Conservation (phyloP, 2,113 vertebrate genomes). For the Struthio camelus region DNA sequence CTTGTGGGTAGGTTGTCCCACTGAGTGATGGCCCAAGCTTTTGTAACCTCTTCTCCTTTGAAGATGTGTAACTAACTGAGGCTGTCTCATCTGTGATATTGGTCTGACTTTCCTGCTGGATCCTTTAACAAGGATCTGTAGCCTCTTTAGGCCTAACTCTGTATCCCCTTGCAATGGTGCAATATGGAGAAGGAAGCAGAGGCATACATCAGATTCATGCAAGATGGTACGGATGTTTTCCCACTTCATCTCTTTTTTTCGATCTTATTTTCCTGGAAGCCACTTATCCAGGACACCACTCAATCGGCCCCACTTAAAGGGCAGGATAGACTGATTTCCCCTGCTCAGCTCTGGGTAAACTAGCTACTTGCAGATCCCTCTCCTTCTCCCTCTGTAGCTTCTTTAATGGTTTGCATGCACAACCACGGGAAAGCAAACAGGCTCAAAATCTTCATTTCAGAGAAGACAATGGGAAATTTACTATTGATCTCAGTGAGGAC, state of each 20-base stretch:
- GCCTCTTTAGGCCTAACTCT: background rate
- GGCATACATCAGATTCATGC: background rate
- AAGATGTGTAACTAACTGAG: background rate
- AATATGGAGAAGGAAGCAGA: background rate
- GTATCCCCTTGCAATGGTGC: background rate
- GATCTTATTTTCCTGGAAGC: background rate
- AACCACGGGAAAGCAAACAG: background rate
- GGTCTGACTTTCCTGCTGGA: background rate
- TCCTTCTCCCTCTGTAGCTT: background rate
- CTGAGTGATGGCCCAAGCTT: background rate
- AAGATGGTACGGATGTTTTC: background rate
- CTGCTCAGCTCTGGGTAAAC: background rate
- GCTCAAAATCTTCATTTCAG: background rate
- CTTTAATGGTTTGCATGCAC: background rate
- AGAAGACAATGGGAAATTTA: background rate
- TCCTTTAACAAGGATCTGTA: background rate
- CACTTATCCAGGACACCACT: background rate
- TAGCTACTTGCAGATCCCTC: background rate
- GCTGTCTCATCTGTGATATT: background rate
- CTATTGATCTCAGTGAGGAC: background rate
- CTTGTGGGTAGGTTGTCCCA: background rate
- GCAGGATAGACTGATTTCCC: background rate
- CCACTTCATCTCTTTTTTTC: background rate
- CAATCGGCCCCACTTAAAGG: background rate
- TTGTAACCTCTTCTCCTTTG: background rate